These are phyloP conservation scores for Loris lydekkerianus DNA, from an alignment of 2,797 vertebrate species.

Conservation along the genomic window DNA sequence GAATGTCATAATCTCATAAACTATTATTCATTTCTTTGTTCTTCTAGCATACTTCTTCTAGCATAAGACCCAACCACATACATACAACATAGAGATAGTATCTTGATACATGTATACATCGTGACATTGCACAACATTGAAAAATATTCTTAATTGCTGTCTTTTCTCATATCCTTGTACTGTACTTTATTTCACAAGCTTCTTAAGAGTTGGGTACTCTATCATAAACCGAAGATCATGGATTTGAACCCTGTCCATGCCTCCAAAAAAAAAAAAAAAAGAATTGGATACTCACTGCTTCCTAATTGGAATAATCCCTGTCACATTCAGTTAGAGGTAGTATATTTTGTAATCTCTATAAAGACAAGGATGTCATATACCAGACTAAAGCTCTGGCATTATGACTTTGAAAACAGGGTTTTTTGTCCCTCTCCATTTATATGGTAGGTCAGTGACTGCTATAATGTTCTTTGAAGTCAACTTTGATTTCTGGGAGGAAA, in stretches of 20 bases:
- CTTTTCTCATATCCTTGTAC: background rate
- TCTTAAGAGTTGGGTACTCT: background rate
- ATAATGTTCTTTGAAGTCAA: background rate
- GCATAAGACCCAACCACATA: background rate
- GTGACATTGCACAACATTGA: background rate
- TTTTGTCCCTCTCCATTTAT: background rate
- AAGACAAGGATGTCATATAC: background rate
- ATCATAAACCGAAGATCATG: too few species aligned
- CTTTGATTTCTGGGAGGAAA: background rate
- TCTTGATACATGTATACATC: background rate
- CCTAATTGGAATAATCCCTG: background rate
- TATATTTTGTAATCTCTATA: background rate
- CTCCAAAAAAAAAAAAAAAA: too few species aligned
- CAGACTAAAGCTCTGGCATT: background rate
- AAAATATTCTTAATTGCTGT: background rate
- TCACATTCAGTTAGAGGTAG: background rate
- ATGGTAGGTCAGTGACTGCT: background rate
- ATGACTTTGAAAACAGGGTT: background rate
- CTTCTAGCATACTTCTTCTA: background rate
- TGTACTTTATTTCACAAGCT: background rate
- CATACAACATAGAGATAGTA: background rate
- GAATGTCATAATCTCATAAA: background rate
- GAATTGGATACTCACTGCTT: background rate
- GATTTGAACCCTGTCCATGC: too few species aligned
- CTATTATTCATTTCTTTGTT: background rate